Base-by-base conservation (phyloP, 2,888 invertebrate species). In the Nysson spinosus region DNA sequence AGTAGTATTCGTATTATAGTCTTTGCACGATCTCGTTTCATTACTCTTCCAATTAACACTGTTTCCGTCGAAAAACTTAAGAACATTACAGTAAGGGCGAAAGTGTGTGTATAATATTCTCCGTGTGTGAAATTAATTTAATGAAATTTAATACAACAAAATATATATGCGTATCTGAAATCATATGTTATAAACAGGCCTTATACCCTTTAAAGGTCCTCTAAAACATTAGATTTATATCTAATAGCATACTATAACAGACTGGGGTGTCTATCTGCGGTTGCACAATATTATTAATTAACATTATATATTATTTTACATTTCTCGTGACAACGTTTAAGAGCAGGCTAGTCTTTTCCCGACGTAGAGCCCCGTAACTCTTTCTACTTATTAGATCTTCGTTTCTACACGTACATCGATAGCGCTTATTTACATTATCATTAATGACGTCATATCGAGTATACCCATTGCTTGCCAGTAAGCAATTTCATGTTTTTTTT, bases 241-340 rank as follows among this genome's bases (percentile, higher is more conserved):
- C 75, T 80, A 78, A 79, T 79, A 80, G 72, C 75, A 71, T 81
- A 75, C 73, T 80, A 82, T 72, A 76, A 79, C 76, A 72, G 79
- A 75, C 67, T 75, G 71, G n/a, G 76, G 77, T 76, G 75, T 74
- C 74, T 79, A 82, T 77, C 77, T 77, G 80, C 79, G 79, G 77
- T 75, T 77, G 72, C 75, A 73, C 77, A 80, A 75, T 75, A 81
- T 78, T 78, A 81, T 75, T 78, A 81, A 80, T 81, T 80, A 84
- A 83, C 77, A 78, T 81, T 81, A 85, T 80, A 81, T 85, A 85
- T 84, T 85, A 85, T 83, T 80, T 85, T 85, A 85, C 83, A 85
- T 68, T 80, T 78, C 72, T 73, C 65, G 40, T 75, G 64, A 75
- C 64, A 75, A 76, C 65, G 69, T 69, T 70, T 60, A 65, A 61